Evolutionary conservation across 2,113 vertebrate genomes (phyloP).

Genomic region (Phocoena sinus): DNA sequence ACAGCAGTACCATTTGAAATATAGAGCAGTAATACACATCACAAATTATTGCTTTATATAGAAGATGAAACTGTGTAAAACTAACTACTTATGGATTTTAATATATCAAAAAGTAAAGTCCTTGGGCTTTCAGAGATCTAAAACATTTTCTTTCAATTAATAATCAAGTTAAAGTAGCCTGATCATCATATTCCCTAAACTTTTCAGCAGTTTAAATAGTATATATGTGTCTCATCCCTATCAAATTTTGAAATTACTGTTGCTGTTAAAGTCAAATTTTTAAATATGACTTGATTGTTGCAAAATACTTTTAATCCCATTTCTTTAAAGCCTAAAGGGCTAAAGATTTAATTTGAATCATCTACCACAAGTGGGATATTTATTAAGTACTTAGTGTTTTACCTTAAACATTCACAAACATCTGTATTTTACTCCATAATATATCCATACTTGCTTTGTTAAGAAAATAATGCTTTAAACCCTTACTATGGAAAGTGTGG

Average conservation of each 20-base stretch:
- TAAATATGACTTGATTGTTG: neutral
- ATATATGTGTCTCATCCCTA: neutral
- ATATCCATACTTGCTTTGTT: neutral
- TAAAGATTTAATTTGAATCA: neutral
- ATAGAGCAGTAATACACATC: neutral
- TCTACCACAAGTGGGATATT: neutral
- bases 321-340: neutral
- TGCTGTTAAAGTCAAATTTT: neutral
- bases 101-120: neutral
- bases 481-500: neutral
- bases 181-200: neutral
- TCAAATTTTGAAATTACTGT: neutral
- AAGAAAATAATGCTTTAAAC: neutral
- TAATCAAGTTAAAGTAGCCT: neutral
- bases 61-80: neutral
- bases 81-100: neutral
- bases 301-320: neutral
- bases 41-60: neutral
- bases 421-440: neutral
- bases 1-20: neutral
- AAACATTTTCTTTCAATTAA: slow-evolving; percentile 26
- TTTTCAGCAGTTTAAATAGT: neutral
- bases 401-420: neutral
- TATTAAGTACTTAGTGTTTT: neutral
- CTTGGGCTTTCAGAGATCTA: neutral